Evolutionary conservation across 2,888 invertebrate genomes (phyloP).

Genomic region (Ferrisia virgata): DNA sequence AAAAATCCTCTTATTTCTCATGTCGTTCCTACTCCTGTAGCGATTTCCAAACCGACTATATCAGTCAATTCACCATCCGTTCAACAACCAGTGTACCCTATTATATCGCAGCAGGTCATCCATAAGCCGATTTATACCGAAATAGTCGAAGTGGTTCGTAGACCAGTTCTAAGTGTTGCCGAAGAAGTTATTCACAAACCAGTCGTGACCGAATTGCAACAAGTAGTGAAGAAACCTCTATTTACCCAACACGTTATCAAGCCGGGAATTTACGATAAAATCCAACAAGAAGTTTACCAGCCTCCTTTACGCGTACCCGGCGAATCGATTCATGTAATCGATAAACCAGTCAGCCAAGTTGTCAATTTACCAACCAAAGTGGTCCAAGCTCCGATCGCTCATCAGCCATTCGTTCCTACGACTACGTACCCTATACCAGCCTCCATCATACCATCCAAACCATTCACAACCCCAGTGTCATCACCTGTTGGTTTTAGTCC

Average conservation of each 20-base stretch:
- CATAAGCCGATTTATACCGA: conserved; percentile 47
- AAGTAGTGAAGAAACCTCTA: conserved; percentile 45
- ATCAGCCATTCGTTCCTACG: conserved; percentile 13
- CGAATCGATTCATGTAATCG: background rate
- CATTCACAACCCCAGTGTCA: background rate
- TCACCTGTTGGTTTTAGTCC: background rate
- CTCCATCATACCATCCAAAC: background rate
- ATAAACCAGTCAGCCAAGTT: conserved; percentile 34
- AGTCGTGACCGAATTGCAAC: conserved; percentile 44
- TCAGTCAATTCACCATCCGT: background rate
- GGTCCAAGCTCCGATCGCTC: conserved; percentile 11
- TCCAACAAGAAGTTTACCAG: conserved; percentile 40
- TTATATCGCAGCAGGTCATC: conserved; percentile 47
- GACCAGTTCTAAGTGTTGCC: conserved; percentile 45
- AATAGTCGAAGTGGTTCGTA: conserved; percentile 43
- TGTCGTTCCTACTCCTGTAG: background rate
- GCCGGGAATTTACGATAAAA: conserved; percentile 22
- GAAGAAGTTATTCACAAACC: conserved; percentile 47
- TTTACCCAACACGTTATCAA: conserved; percentile 46
- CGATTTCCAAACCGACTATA: background rate
- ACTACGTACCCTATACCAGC: background rate
- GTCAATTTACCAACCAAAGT: conserved; percentile 44
- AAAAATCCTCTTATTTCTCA: too few species aligned
- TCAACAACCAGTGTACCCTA: background rate
- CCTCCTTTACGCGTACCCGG: conserved; percentile 35